These are phyloP conservation scores for Cerceris ruficornis DNA, from an alignment of 2,888 invertebrate genomes.

Conservation along the genomic window DNA sequence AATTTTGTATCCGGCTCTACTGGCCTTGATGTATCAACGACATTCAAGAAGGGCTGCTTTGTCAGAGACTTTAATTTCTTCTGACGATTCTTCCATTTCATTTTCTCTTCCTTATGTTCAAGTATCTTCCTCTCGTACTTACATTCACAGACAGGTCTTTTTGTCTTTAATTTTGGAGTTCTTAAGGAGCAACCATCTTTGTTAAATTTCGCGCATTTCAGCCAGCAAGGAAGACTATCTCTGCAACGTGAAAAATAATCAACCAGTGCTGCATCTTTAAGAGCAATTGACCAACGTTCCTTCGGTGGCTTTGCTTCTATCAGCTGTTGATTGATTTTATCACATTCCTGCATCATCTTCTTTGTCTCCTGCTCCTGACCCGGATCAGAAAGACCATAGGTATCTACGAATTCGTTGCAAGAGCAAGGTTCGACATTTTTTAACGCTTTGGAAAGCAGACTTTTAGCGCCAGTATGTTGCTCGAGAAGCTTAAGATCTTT, in stretches of 20 bases:
- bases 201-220: constrained; percentile 61
- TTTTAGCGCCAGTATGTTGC: constrained; percentile 48
- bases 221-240: constrained; percentile 66
- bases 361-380: background rate
- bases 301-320: constrained; percentile 30
- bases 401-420: constrained; percentile 48
- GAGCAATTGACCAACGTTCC: constrained; percentile 56
- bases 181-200: constrained; percentile 28
- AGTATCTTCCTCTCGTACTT: constrained; percentile 73
- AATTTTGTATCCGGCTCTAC: constrained; percentile 65
- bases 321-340: constrained; percentile 26
- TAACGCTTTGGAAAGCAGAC: constrained; percentile 34
- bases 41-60: constrained; percentile 59
- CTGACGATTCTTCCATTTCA: constrained; percentile 64
- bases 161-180: constrained; percentile 56
- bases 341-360: constrained; percentile 13
- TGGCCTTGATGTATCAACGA: constrained; percentile 64
- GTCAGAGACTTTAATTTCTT: constrained; percentile 60
- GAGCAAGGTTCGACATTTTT: constrained; percentile 46
- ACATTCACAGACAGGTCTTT: constrained; percentile 76
- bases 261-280: constrained; percentile 65
- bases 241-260: constrained; percentile 66
- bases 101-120: constrained; percentile 66
- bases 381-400: constrained; percentile 3
- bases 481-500: constrained; percentile 53